Base-by-base conservation (phyloP, 2,888 invertebrate species). In the Suillia variegata region DNA sequence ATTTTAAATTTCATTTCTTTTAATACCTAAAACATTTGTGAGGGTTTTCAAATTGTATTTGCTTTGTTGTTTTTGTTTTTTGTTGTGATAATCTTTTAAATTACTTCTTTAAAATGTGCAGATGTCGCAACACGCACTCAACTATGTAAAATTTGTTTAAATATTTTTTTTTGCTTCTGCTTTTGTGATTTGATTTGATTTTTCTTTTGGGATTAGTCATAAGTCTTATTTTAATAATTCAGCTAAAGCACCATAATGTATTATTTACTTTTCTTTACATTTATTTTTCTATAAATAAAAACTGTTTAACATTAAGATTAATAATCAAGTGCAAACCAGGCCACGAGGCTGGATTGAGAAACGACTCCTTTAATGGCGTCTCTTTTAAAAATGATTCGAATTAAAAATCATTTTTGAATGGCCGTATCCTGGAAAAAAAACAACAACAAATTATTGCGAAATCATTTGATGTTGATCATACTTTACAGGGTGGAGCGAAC, bases 231-330 rank as follows among this genome's bases (percentile, higher is more conserved):
- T 54, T 58, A 55, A 76, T 77, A 78, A 76, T 78, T 78, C 70
- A 76, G 78, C 78, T 78, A 78, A 78, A 78, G 78, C 78, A 78
- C 78, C 78, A 77, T 72, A 61, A 62, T 64, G 61, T 56, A 67
- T 62, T 60, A 34, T 31, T 64, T 61, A 56, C 63, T 67, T 67
- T 64, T 33, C 61, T n/a, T 70, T 59, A 58, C 24, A 57, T 59
- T 55, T 49, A 52, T 20, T 42, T 59, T 34, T 59, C 54, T 20
- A 55, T 55, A 55, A 61, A 49, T 62, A 34, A 53, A n/a, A 13
- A 10, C n/a, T 38, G 10, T 38, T 13, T n/a, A 31, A 31, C 31
- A 31, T 31, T n/a, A n/a, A n/a, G n/a, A n/a, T n/a, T n/a, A n/a
- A n/a, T n/a, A n/a, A n/a, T n/a, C n/a, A n/a, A n/a, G n/a, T n/a